Conservation (phyloP, 53 echinoderm and acorn worm species). For the Paelopatides confundens region DNA sequence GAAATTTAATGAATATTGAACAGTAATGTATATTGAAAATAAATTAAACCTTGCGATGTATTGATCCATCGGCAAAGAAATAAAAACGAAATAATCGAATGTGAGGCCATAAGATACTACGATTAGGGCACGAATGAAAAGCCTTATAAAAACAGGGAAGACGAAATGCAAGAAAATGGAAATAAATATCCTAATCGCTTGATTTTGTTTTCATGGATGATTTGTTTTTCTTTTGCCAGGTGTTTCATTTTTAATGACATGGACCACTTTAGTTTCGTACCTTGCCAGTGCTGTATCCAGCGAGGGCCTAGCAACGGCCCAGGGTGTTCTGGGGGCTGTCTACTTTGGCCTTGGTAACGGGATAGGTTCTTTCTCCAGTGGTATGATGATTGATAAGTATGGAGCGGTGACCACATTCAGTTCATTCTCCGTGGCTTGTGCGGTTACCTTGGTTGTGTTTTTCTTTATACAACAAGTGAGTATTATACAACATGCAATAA, state of each 20-base stretch:
- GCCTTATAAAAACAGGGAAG: too few species aligned
- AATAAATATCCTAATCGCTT: too few species aligned
- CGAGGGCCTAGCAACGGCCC: constrained; percentile 66
- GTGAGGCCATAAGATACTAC: too few species aligned
- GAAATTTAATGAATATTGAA: too few species aligned
- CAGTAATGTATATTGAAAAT: too few species aligned
- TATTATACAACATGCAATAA: too few species aligned
- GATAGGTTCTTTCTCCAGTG: constrained; percentile 67
- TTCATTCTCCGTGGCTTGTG: constrained; percentile 60
- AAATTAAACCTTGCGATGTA: too few species aligned
- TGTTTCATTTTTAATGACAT: constrained; percentile 66
- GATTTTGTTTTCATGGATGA: too few species aligned
- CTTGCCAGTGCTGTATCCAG: constrained; percentile 66
- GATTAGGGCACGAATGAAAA: too few species aligned
- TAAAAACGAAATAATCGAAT: too few species aligned
- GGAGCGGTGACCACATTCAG: constrained; percentile 72
- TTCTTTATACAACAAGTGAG: constrained; percentile 67
- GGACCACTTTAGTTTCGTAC: constrained; percentile 78
- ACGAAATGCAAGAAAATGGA: too few species aligned
- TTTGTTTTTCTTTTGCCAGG: constrained; percentile 53
- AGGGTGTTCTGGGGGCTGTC: constrained; percentile 72
- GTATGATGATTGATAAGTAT: constrained; percentile 66
- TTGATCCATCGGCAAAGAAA: too few species aligned
- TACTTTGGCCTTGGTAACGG: constrained; percentile 83
- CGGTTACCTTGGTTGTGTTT: constrained; percentile 61